Percentiles rank a stretch among this genome's conserved stretches.
Conservation (phyloP, 1,140 invertebrate species). For the Heliconius nattereri region DNA sequence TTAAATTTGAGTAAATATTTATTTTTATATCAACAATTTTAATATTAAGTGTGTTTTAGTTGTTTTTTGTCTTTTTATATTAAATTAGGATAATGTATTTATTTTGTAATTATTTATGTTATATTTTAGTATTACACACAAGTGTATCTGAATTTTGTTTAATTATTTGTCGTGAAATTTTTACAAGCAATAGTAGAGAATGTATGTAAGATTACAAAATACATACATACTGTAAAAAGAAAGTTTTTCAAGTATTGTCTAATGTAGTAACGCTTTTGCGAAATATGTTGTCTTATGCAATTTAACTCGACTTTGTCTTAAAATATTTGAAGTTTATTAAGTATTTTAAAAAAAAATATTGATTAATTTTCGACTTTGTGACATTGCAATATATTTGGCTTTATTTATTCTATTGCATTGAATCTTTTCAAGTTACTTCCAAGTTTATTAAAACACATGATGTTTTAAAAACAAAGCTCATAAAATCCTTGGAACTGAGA, state of each 20-base stretch:
- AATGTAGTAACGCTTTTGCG: background rate
- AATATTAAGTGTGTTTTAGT: too few relatives aligned
- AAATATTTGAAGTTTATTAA: too few relatives aligned
- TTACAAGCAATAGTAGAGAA: too few relatives aligned
- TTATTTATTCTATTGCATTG: background rate
- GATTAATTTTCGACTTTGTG: background rate
- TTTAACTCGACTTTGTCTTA: background rate
- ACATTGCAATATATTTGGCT: background rate
- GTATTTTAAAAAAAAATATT: too few relatives aligned
- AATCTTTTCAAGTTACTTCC: background rate
- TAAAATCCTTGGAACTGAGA: conserved; percentile 31
- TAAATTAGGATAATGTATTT: too few relatives aligned
- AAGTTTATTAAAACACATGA: background rate
- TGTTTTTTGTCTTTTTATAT: too few relatives aligned
- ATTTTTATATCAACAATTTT: too few relatives aligned
- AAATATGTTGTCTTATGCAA: background rate
- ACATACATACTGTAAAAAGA: background rate
- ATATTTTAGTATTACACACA: too few relatives aligned
- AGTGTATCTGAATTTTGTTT: too few relatives aligned
- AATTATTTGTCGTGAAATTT: too few relatives aligned
- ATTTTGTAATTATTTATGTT: too few relatives aligned
- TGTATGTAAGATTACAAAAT: background rate
- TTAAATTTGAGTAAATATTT: too few relatives aligned
- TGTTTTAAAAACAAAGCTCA: conserved; percentile 26
- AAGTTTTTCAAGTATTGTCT: background rate